Base-by-base conservation (phyloP, 2,888 invertebrate genomes). In the Pogonocherus hispidulus region DNA sequence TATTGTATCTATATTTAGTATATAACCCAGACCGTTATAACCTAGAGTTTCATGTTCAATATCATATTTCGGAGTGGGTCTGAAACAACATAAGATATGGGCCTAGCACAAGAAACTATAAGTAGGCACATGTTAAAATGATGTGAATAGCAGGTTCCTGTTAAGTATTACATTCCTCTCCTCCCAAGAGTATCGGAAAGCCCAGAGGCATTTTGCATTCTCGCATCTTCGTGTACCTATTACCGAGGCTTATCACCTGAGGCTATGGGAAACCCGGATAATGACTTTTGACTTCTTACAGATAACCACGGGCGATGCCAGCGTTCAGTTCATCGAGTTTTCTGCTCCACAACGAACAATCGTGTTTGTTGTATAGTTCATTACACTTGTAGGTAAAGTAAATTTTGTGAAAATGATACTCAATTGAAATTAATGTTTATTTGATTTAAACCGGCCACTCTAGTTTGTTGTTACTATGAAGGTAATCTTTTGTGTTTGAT, bases 101-200 rank as follows among this genome's bases (percentile, higher is more conserved):
- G 3, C 3, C 8, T 8, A 8, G 27, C 3, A 27, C 3, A 8
- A 8, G 4, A 27, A 27, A 5, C 3, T 27, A 27, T 8, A 3
- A 27, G 27, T 27, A 8, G 27, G 27, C 27, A 27, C 41, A 41
- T n/a, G 14, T 41, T 41, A 41, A 41, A 41, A 41, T 2, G 41
- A n/a, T 14, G 32, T 11, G 9, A 32, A 32, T 32, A 32, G 11
- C 9, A 2, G 11, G n/a, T 41, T 14, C n/a, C 14, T 41, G 5
- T 14, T 41, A 41, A 41, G 41, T 16, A 41, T 41, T 41, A 41
- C 41, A 41, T 14, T 16, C 1, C 11, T 14, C 4, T 41, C 14
- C 16, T 41, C 41, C 41, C 41, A 14, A 41, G 41, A 41, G 41
- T 41, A 41, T 41, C 41, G 41, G 14, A 41, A 41, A 41, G 41